These are phyloP conservation scores for Campodea augens DNA, from an alignment of 1,140 invertebrate genomes.

Conservation along the genomic window DNA sequence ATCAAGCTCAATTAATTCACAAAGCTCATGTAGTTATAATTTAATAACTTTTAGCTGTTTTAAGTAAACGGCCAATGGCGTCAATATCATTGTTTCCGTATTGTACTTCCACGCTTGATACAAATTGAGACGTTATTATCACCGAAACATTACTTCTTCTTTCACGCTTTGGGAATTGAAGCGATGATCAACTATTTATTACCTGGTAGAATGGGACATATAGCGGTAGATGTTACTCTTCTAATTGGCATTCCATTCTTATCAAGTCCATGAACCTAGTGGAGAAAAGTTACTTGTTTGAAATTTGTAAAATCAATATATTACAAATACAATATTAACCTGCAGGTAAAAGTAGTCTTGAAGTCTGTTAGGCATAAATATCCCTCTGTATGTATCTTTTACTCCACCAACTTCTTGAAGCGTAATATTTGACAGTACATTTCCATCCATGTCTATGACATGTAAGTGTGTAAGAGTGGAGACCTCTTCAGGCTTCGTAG, in stretches of 20 bases:
- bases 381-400: not conserved
- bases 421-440: not conserved
- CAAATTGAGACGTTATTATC: no score
- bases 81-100: no score
- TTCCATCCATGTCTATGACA: not conserved
- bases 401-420: not conserved
- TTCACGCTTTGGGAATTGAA: no score
- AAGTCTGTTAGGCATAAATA: not conserved
- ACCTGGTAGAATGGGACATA: not conserved
- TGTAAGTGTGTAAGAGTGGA: not conserved
- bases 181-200: no score
- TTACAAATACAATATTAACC: not conserved
- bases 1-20: no score
- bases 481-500: not conserved
- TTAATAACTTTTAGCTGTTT: no score
- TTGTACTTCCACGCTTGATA: no score
- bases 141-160: no score
- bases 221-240: not conserved
- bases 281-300: no score
- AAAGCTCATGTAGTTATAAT: no score
- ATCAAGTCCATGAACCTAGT: not conserved
- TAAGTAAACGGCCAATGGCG: no score
- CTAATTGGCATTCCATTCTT: not conserved
- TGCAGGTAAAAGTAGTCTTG: not conserved
- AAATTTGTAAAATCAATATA: not conserved